These are phyloP conservation scores for Synergus umbraculus DNA, from an alignment of 2,888 invertebrate species.

Conservation along the genomic window DNA sequence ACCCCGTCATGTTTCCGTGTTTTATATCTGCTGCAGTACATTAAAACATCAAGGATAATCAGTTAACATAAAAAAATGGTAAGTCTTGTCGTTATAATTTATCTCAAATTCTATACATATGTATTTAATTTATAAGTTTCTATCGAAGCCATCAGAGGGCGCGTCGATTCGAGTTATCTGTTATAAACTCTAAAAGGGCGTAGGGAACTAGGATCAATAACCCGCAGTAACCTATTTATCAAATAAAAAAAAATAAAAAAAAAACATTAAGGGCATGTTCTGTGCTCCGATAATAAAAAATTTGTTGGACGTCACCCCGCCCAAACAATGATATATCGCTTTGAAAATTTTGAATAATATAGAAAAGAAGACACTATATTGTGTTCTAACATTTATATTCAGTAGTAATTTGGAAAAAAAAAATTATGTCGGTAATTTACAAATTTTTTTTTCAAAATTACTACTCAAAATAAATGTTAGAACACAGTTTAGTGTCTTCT, in stretches of 20 bases:
- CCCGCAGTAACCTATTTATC: slow-evolving; percentile 13
- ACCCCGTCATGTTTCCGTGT: slow-evolving; percentile 27
- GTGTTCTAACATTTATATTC: too few species aligned
- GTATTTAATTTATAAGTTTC: not conserved
- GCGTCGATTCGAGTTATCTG: not conserved
- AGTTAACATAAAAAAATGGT: slow-evolving; percentile 29
- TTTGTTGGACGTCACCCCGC: too few species aligned
- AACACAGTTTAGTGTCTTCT: too few species aligned
- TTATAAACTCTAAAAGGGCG: not conserved
- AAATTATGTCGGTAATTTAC: too few species aligned
- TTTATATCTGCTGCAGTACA: slow-evolving; percentile 1
- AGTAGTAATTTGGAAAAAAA: too few species aligned
- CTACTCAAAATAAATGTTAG: too few species aligned
- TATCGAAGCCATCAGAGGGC: slow-evolving; percentile 12
- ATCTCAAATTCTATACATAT: not conserved
- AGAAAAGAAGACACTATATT: too few species aligned
- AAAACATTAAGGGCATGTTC: too few species aligned
- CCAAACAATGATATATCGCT: too few species aligned
- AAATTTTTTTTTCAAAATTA: too few species aligned
- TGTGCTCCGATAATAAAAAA: too few species aligned
- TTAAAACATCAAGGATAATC: slow-evolving; percentile 29
- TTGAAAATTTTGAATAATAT: too few species aligned
- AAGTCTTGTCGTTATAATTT: not conserved
- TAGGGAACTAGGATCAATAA: slow-evolving; percentile 26
- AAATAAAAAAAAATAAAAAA: not conserved